Conservation (phyloP, 2,888 invertebrate species). For the Lepidochrysops patricia region DNA sequence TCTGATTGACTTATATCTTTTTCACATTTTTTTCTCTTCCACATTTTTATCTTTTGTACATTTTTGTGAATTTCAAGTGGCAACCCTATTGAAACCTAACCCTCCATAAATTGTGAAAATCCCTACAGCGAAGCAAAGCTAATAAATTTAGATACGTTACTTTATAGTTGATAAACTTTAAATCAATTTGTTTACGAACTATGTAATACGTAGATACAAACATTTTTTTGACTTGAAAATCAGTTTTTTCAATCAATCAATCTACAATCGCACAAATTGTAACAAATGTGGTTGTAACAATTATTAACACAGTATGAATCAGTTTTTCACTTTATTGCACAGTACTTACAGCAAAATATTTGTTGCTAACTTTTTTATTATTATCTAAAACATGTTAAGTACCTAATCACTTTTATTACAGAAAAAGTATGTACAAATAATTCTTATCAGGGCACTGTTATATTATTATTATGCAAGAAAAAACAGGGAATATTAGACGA, state of each 20-base stretch:
- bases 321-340: too few relatives aligned
- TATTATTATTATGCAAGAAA: neutral
- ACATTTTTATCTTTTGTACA: too few relatives aligned
- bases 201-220: neutral
- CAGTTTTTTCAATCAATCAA: too few relatives aligned
- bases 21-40: neutral
- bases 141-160: slow-evolving; percentile 11
- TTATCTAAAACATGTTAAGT: too few relatives aligned
- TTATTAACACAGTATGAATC: too few relatives aligned
- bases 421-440: too few relatives aligned
- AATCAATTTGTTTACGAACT: neutral
- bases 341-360: too few relatives aligned
- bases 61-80: neutral
- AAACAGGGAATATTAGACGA: neutral
- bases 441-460: neutral
- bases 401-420: too few relatives aligned
- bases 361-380: too few relatives aligned
- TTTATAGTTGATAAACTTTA: neutral
- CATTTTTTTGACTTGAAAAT: too few relatives aligned
- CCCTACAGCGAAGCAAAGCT: neutral
- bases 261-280: too few relatives aligned
- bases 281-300: too few relatives aligned
- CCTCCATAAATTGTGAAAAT: slow-evolving; percentile 9
- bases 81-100: neutral
- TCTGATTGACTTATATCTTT: neutral